Evolutionary conservation across 2,888 invertebrate species (phyloP).

Genomic region (Allacma fusca): DNA sequence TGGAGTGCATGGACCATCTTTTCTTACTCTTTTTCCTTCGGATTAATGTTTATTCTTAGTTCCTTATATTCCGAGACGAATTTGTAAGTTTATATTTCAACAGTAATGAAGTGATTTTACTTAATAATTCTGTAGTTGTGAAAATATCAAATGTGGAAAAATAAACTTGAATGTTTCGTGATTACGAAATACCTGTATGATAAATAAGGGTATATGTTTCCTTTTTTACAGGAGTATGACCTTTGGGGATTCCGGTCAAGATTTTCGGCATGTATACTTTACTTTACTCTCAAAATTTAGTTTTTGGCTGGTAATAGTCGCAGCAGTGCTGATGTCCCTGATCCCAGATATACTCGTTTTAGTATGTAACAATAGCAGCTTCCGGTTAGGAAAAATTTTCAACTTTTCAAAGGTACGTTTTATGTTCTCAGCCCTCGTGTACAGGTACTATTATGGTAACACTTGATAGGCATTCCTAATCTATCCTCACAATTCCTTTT

Average conservation of each 20-base stretch:
- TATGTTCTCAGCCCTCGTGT: not conserved
- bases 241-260: slow-evolving; percentile 31
- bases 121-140: no score
- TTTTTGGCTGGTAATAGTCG: slow-evolving; percentile 71
- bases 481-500: no score
- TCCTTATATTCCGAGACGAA: slow-evolving; percentile 69
- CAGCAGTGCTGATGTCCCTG: slow-evolving; percentile 68
- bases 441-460: no score
- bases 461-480: no score
- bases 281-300: slow-evolving; percentile 69
- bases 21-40: slow-evolving; percentile 69
- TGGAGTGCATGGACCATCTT: slow-evolving; percentile 69
- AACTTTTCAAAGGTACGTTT: slow-evolving; percentile 43
- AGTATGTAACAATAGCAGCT: slow-evolving; percentile 48
- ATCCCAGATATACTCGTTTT: slow-evolving; percentile 68
- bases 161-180: slow-evolving; percentile 5
- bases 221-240: not conserved
- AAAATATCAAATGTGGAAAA: no score
- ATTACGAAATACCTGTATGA: not conserved
- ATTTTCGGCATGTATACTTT: slow-evolving; percentile 66
- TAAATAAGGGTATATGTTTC: not conserved
- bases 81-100: slow-evolving; percentile 68
- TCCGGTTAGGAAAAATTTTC: slow-evolving; percentile 41
- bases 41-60: slow-evolving; percentile 69
- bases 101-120: slow-evolving; percentile 5